Evolutionary conservation across 2,888 invertebrate species (phyloP).

Genomic region (Didymodactylos carnosus): DNA sequence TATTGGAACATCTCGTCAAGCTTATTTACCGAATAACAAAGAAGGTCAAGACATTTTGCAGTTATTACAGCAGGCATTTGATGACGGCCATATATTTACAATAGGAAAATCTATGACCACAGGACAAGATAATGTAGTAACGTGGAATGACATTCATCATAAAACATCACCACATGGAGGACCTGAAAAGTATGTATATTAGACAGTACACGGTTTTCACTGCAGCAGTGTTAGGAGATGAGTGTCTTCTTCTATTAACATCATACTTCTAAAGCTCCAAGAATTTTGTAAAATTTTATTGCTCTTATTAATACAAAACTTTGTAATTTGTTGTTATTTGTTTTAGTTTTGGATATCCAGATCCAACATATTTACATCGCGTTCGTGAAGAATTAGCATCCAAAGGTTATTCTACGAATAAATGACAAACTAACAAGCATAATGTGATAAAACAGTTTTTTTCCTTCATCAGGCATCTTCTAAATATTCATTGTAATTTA

Average conservation of each 20-base stretch:
- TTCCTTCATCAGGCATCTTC: no score
- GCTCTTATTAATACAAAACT: background rate
- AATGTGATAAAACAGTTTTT: no score
- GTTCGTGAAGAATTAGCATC: slow-evolving; percentile 22
- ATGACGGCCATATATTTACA: slow-evolving; percentile 23
- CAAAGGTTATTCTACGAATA: slow-evolving; percentile 24
- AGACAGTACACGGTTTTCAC: background rate
- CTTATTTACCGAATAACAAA: slow-evolving; percentile 23
- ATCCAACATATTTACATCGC: slow-evolving; percentile 21
- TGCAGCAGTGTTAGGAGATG: background rate
- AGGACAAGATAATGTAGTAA: slow-evolving; percentile 20
- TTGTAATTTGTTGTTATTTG: no score
- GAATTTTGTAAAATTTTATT: background rate
- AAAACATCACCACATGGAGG: slow-evolving; percentile 24
- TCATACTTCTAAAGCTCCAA: no score
- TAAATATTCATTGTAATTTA: no score
- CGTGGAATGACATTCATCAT: slow-evolving; percentile 29
- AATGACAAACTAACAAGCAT: no score
- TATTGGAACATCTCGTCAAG: slow-evolving; percentile 19
- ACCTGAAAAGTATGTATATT: slow-evolving; percentile 18
- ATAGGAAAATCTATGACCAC: slow-evolving; percentile 23
- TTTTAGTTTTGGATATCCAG: slow-evolving; percentile 25
- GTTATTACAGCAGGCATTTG: slow-evolving; percentile 22
- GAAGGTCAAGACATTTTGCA: slow-evolving; percentile 21
- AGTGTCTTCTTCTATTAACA: no score